These are phyloP conservation scores for Microtus richardsoni DNA, from an alignment of 2,113 vertebrate genomes.

Conservation along the genomic window DNA sequence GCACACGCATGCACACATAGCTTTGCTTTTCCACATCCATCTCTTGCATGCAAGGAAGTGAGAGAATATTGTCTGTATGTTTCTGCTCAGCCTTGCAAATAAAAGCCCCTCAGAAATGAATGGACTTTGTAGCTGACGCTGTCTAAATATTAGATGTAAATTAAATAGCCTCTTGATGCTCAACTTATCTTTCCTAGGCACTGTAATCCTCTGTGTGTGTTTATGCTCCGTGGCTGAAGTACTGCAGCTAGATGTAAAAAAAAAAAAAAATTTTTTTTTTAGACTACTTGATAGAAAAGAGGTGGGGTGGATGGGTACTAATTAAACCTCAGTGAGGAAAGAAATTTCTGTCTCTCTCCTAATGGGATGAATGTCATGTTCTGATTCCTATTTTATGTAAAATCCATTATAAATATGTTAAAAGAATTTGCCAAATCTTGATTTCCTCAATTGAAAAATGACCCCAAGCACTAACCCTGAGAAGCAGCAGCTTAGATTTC, in stretches of 20 bases:
- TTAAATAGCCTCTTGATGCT: slow-evolving; percentile 67
- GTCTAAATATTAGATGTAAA: slow-evolving; percentile 71
- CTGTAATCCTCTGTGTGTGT: slow-evolving; percentile 71
- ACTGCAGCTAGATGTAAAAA: slow-evolving; percentile 46
- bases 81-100: slow-evolving; percentile 54
- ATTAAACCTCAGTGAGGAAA: slow-evolving; percentile 84
- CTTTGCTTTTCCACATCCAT: not conserved
- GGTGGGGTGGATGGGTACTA: slow-evolving; percentile 72
- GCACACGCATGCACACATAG: not conserved
- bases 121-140: slow-evolving; percentile 41
- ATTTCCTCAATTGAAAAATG: slow-evolving; percentile 88
- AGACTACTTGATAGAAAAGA: slow-evolving; percentile 62
- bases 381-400: slow-evolving; percentile 83
- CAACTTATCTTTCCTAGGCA: slow-evolving; percentile 61
- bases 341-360: slow-evolving; percentile 81
- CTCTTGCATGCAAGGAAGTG: not conserved
- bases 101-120: slow-evolving; percentile 62
- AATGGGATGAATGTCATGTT: slow-evolving; percentile 87
- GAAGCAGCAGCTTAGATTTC: slow-evolving; percentile 84
- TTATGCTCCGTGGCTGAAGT: slow-evolving; percentile 39
- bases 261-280: not conserved
- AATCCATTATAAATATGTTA: slow-evolving; percentile 84
- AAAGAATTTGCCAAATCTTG: slow-evolving; percentile 87
- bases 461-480: slow-evolving; percentile 85
- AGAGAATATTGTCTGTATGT: slow-evolving; percentile 1